Percentiles rank a stretch among this genome's conserved stretches.
Conservation (phyloP, 2,888 invertebrate genomes). For the Megaustenia siamemsis region DNA sequence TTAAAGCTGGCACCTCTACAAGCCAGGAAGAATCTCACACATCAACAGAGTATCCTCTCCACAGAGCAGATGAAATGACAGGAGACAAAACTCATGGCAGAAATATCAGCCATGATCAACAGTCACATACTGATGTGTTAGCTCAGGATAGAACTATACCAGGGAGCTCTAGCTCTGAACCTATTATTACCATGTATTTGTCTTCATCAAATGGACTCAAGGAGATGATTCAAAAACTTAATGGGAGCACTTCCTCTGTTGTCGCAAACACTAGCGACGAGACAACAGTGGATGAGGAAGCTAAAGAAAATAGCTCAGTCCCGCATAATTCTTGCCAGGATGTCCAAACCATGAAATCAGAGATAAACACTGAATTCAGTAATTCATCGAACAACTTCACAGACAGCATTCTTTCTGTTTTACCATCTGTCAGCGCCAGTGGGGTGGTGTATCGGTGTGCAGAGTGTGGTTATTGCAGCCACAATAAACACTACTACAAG, state of each 20-base stretch:
- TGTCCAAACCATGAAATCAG: neutral
- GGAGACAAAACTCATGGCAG: neutral
- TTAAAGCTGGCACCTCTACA: neutral
- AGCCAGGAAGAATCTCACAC: conserved; percentile 29
- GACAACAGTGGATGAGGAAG: neutral
- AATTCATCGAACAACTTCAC: neutral
- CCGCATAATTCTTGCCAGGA: neutral
- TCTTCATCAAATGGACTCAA: conserved; percentile 44
- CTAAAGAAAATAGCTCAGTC: neutral
- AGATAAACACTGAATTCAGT: neutral
- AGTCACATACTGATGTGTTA: neutral
- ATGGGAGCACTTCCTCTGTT: conserved; percentile 24
- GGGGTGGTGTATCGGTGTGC: conserved; percentile 64
- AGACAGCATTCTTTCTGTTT: conserved; percentile 13
- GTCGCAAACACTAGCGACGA: conserved; percentile 28
- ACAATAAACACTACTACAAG: conserved; percentile 78
- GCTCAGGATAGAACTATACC: neutral
- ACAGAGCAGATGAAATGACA: conserved; percentile 44
- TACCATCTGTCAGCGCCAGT: conserved; percentile 6
- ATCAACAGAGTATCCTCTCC: conserved; percentile 39
- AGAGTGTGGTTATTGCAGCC: conserved; percentile 76
- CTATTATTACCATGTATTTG: conserved; percentile 53
- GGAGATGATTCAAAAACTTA: conserved; percentile 37
- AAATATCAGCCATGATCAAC: neutral
- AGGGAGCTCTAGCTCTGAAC: conserved; percentile 23